A percentile compares a stretch with the other conserved stretches of the same genome.
phyloP scores from a whole-genome alignment of 2,797 vertebrate genomes.

The Sebastes vulpes region DNA sequence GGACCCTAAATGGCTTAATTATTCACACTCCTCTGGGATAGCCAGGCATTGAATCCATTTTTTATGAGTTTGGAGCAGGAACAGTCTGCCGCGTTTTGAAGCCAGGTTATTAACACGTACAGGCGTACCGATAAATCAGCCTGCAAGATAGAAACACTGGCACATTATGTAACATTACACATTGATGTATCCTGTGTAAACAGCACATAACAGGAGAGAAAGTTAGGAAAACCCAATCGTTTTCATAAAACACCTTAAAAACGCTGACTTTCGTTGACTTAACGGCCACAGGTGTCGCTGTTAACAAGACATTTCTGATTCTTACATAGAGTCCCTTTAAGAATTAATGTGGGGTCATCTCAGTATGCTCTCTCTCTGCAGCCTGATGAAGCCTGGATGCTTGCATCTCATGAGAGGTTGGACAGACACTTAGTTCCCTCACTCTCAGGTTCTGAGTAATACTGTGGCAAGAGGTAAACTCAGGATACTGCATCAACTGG shows the following conservation, averaged over 20 bases:
- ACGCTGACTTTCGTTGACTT: too few species aligned
- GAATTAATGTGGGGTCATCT: slow-evolving; percentile 7
- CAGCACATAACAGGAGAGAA: neutral
- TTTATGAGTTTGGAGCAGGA: slow-evolving; percentile 69
- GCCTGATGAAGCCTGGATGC: slow-evolving; percentile 19
- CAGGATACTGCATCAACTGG: slow-evolving; percentile 31
- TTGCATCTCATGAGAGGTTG: slow-evolving; percentile 17
- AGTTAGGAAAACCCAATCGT: neutral
- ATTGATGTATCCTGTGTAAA: slow-evolving; percentile 3
- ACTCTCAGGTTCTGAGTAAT: neutral
- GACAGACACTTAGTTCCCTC: neutral
- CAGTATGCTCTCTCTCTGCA: slow-evolving; percentile 9
- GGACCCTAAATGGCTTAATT: slow-evolving; percentile 74
- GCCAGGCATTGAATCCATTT: slow-evolving; percentile 70
- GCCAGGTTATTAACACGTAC: slow-evolving; percentile 61
- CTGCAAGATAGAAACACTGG: slow-evolving; percentile 22
- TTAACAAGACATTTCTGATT: too few species aligned
- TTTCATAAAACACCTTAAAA: neutral
- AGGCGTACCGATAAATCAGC: slow-evolving; percentile 32
- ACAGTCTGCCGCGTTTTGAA: slow-evolving; percentile 57
- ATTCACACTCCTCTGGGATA: slow-evolving; percentile 78
- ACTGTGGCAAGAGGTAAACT: slow-evolving; percentile 1
- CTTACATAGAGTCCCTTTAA: neutral
- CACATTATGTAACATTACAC: slow-evolving; percentile 32
- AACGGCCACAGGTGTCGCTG: too few species aligned